phyloP scores from a whole-genome alignment of 2,113 vertebrate species.

The Oryzias javanicus region DNA sequence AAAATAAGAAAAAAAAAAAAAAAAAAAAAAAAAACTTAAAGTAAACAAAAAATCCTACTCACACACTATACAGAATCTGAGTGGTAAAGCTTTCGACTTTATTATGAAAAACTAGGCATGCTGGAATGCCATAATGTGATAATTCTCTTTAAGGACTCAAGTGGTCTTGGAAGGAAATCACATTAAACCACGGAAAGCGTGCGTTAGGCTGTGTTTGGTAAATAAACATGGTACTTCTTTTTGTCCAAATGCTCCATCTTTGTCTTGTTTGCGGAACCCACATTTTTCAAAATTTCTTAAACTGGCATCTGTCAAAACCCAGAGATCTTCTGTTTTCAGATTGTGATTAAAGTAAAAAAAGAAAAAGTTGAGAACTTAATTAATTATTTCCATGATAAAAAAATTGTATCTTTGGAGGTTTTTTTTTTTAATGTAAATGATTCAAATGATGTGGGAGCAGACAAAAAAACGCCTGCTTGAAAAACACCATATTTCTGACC shows the following conservation, averaged over 20 bases:
- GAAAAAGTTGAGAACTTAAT: constrained; percentile 50
- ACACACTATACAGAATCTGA: constrained; percentile 65
- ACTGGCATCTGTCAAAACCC: constrained; percentile 74
- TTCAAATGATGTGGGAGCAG: too few relatives aligned
- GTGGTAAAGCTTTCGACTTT: constrained; percentile 68
- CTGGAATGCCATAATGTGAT: constrained; percentile 80
- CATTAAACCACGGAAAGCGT: constrained; percentile 71
- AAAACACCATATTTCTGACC: too few relatives aligned
- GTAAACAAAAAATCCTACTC: constrained; percentile 60
- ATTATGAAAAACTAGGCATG: constrained; percentile 73
- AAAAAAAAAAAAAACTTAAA: constrained; percentile 47
- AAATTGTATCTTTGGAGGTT: too few relatives aligned
- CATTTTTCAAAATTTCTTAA: constrained; percentile 62
- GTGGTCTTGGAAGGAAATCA: constrained; percentile 74
- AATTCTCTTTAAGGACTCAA: constrained; percentile 74
- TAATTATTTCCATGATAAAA: too few relatives aligned
- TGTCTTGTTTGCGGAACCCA: constrained; percentile 39
- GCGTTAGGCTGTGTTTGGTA: constrained; percentile 61
- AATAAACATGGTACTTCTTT: constrained; percentile 68
- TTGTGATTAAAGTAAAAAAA: constrained; percentile 32
- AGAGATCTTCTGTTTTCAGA: constrained; percentile 62
- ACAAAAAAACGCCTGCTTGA: too few relatives aligned
- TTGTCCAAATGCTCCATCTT: constrained; percentile 46
- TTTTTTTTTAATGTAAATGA: too few relatives aligned
- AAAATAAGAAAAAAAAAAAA: constrained; percentile 31